Base-by-base conservation (phyloP, 2,797 vertebrate genomes). In the Pagetopsis macropterus region DNA sequence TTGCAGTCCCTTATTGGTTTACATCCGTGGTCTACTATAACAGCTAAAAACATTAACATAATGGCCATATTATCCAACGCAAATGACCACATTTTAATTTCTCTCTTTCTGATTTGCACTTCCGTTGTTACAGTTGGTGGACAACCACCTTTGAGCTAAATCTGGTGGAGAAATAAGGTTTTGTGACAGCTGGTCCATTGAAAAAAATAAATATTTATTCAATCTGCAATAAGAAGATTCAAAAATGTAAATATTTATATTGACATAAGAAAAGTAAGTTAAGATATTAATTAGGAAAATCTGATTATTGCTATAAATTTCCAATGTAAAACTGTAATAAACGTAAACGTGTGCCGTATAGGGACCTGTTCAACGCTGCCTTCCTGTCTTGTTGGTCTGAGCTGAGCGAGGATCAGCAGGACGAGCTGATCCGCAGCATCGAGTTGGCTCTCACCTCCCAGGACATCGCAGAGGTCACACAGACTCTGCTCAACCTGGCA, bases 351-450 rank as follows among this genome's bases (percentile, higher is more conserved):
- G 9, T 61, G 27, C 4, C 65, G 52, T 55, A 12, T 93, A 99
- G 98, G 86, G 98, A 99, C 85, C 94, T 99, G 72, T 99, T 99
- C 86, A 99, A 99, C 1, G 98, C 98, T 0, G 98, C 98, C 0
- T 99, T 99, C 74, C 95, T 99, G 82, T 99, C 98, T 0, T 99
- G 98, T 91, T 99, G 98, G 98, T 99, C 98, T 1, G 98, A 99
- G 67, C 94, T 99, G 85, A 99, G 96, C 0, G 97, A 99, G 78
- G 97, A 99, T 88, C 98, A 99, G 87, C 98, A 99, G 91, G 98
- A 99, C 3, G 98, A 99, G 85, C 95, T 99, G 82, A 99, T 99
- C 87, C 95, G 97, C 81, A 99, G 98, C 91, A 99, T 99, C 0
- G 98, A 99, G 84, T 62, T 98, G 69, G 98, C 98, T 0, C 94